phyloP scores from a whole-genome alignment of 2,113 vertebrate species.

The pig (Sus scrofa) region T2T-Sscrofa CM000820.6:11195001-11195500 shows the following conservation, averaged over 20 bases:
- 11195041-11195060: too few relatives aligned
- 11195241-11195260: conserved; percentile 35
- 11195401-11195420: not conserved
- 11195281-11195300: not conserved
- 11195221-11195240: not conserved
- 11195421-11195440: too few relatives aligned
- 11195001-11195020: too few relatives aligned
- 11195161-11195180: conserved; percentile 29
- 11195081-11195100: too few relatives aligned
- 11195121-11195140: too few relatives aligned
- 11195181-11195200: conserved; percentile 47
- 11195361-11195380: not conserved
- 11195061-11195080: too few relatives aligned
- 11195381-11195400: conserved; percentile 4
- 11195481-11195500: too few relatives aligned
- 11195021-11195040: too few relatives aligned
- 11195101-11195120: too few relatives aligned
- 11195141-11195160: not conserved
- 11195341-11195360: not conserved
- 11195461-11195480: too few relatives aligned
- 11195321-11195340: not conserved
- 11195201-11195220: conserved; percentile 35
- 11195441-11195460: too few relatives aligned
- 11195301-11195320: not conserved
- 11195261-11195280: not conserved